Conservation (phyloP, 2,888 invertebrate genomes). For the Athalia cordata region DNA sequence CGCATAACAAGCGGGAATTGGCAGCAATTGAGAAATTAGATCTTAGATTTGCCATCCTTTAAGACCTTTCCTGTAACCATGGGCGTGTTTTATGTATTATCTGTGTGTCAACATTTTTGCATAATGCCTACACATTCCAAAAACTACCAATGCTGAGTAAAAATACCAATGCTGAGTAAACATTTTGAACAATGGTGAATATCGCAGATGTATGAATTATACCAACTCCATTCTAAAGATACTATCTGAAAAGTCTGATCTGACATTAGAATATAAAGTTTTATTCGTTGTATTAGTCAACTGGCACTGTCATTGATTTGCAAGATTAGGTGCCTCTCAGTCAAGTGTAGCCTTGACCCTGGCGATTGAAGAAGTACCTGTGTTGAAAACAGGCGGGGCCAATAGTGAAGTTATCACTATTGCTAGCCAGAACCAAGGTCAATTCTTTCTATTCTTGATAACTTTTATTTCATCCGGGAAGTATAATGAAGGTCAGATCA, state of each 20-base stretch:
- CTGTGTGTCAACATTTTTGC: background rate
- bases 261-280: background rate
- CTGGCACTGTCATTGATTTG: background rate
- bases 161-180: no score
- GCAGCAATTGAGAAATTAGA: conserved; percentile 19
- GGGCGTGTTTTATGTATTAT: conserved; percentile 3
- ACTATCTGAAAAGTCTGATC: background rate
- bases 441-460: conserved; percentile 21
- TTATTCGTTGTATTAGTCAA: conserved; percentile 4
- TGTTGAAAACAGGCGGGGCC: conserved; percentile 23
- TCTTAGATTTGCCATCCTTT: conserved; percentile 4
- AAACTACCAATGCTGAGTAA: no score
- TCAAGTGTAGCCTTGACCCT: conserved; percentile 23
- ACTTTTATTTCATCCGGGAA: background rate
- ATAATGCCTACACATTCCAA: no score
- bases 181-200: background rate
- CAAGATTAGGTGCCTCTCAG: background rate
- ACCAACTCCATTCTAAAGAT: background rate
- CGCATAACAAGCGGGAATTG: conserved; percentile 18
- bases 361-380: conserved; percentile 16
- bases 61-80: background rate
- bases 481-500: no score
- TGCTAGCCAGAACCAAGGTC: conserved; percentile 13
- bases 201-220: background rate
- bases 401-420: conserved; percentile 25